phyloP scores from a whole-genome alignment of 2,888 invertebrate genomes.

The Scaptomyza caliginosa region DNA sequence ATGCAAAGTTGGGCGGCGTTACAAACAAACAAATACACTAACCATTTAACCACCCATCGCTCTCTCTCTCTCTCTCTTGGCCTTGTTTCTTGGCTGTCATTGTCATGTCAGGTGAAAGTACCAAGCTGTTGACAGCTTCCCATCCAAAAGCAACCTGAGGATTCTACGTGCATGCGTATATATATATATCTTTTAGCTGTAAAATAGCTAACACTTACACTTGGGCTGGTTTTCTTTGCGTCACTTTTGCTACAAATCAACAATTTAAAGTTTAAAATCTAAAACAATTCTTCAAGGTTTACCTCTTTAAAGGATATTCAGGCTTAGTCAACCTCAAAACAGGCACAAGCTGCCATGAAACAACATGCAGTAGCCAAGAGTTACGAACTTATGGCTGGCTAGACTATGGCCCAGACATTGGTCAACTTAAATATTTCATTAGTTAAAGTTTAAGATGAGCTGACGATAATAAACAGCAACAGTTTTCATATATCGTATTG shows the following conservation, averaged over 20 bases:
- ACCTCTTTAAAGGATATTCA: background rate
- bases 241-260: too few relatives aligned
- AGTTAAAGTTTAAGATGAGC: background rate
- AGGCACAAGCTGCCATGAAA: background rate
- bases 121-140: slow-evolving; percentile 26
- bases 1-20: slow-evolving; percentile 16
- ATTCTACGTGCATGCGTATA: background rate
- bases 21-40: background rate
- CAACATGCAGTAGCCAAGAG: slow-evolving; percentile 25
- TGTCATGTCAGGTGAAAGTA: slow-evolving; percentile 23
- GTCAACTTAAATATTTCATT: slow-evolving; percentile 42
- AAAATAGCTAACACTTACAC: background rate
- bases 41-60: background rate
- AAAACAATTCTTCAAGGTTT: background rate
- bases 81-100: slow-evolving; percentile 16
- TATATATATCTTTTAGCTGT: background rate
- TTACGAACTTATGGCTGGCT: slow-evolving; percentile 40
- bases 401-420: slow-evolving; percentile 55
- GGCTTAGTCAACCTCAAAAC: background rate
- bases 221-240: too few relatives aligned
- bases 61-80: too few relatives aligned
- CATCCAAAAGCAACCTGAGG: slow-evolving; percentile 10
- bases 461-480: slow-evolving; percentile 6
- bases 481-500: slow-evolving; percentile 21
- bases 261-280: too few relatives aligned